These are phyloP conservation scores for Siderastrea siderea DNA, from an alignment of 92 coral and sea anemone species.

Conservation along the genomic window DNA sequence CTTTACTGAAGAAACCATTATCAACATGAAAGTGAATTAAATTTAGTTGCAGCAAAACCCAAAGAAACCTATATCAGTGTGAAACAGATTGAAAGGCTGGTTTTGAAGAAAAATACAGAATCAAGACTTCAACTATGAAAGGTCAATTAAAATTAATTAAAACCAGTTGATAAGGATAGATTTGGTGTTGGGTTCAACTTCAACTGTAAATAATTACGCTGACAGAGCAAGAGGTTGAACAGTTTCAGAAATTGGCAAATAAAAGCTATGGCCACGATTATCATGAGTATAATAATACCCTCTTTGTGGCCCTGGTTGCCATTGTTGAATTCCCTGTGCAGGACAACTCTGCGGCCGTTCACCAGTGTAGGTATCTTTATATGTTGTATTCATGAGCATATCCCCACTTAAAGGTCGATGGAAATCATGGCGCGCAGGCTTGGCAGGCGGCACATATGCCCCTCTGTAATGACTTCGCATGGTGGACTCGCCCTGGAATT, in stretches of 20 bases:
- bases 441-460: constrained; percentile 84
- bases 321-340: constrained; percentile 86
- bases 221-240: constrained; percentile 78
- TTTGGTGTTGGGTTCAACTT: neutral
- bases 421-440: constrained; percentile 84
- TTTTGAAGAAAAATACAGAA: no score
- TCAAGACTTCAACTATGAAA: neutral
- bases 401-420: constrained; percentile 72
- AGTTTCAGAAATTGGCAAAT: constrained; percentile 79
- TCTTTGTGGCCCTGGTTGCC: constrained; percentile 70
- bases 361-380: constrained; percentile 94
- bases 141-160: neutral
- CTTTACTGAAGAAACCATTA: no score
- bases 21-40: no score
- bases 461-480: constrained; percentile 97
- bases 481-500: constrained; percentile 95
- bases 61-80: neutral
- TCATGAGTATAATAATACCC: constrained; percentile 85
- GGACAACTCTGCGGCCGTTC: constrained; percentile 91
- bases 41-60: no score
- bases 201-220: constrained; percentile 37
- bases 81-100: no score
- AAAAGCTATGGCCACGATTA: constrained; percentile 91
- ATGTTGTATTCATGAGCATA: constrained; percentile 93
- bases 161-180: neutral